A percentile compares a stretch with the other conserved stretches of the same genome.
phyloP scores from a whole-genome alignment of 2,888 invertebrate species.

The Eupeodes latifasciatus region DNA sequence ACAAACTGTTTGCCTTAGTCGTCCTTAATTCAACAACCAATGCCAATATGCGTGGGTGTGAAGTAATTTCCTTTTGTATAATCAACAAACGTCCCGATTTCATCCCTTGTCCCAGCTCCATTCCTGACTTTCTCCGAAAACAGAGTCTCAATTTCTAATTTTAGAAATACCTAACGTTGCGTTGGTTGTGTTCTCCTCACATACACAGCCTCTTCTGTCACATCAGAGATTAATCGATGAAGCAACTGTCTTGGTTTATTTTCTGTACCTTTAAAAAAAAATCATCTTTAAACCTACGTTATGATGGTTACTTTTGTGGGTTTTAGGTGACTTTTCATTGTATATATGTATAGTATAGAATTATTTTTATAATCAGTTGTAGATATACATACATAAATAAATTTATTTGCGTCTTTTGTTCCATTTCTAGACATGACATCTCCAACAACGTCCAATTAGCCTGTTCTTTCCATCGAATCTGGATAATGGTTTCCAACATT shows the following conservation, averaged over 20 bases:
- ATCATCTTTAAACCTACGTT: background rate
- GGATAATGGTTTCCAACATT: conserved; percentile 85
- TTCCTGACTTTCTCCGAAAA: conserved; percentile 19
- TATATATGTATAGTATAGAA: too few species aligned
- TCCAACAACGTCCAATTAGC: conserved; percentile 83
- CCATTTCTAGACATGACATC: conserved; percentile 80
- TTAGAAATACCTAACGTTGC: conserved; percentile 33
- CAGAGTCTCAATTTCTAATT: conserved; percentile 51
- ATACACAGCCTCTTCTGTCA: conserved; percentile 39
- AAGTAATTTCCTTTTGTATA: conserved; percentile 72
- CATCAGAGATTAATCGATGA: conserved; percentile 66
- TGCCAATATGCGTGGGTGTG: conserved; percentile 58
- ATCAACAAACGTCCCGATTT: conserved; percentile 64
- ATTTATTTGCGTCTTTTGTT: background rate
- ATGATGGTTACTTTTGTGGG: background rate
- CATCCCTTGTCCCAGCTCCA: conserved; percentile 21
- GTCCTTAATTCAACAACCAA: background rate
- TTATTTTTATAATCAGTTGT: background rate
- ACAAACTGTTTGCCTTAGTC: conserved; percentile 10
- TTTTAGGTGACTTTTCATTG: background rate
- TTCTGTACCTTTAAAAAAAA: background rate
- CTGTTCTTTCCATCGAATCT: conserved; percentile 85
- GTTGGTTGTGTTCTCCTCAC: background rate
- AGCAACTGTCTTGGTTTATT: conserved; percentile 43
- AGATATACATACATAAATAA: background rate